phyloP scores from a whole-genome alignment of 2,797 vertebrate genomes.

The Hydrophis major region DNA sequence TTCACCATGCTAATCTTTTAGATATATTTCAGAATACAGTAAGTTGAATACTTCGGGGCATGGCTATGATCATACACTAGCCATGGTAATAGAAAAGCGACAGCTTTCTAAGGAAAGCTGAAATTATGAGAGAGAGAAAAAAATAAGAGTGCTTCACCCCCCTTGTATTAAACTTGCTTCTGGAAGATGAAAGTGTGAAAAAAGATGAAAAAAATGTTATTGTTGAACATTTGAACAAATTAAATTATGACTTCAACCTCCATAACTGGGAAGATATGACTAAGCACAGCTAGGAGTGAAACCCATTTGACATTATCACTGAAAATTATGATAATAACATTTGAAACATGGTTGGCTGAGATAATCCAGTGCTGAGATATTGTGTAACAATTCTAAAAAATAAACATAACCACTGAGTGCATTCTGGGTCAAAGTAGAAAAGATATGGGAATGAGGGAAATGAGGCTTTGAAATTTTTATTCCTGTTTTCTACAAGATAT shows the following conservation, averaged over 20 bases:
- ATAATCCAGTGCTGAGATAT: neutral
- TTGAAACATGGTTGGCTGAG: neutral
- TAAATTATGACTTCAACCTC: neutral
- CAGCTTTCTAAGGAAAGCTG: neutral
- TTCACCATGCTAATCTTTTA: neutral
- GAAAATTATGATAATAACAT: neutral
- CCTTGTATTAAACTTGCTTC: neutral
- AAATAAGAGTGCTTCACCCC: too few relatives aligned
- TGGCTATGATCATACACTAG: neutral
- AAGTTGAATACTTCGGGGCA: neutral
- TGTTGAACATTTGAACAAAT: neutral
- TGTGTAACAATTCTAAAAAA: neutral
- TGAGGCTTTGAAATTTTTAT: neutral
- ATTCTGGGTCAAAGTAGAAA: neutral
- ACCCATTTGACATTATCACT: neutral
- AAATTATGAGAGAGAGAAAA: neutral
- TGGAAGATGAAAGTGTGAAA: neutral
- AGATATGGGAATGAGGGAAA: neutral
- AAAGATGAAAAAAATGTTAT: neutral
- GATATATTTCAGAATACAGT: neutral
- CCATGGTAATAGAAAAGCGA: neutral
- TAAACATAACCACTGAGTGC: neutral
- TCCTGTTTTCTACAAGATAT: neutral
- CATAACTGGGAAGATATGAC: neutral
- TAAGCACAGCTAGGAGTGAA: neutral